Evolutionary conservation across 1,140 invertebrate genomes (phyloP), one percentile per base, ranked within the genome.

Genomic region (Drosophila parabipectinata): DNA sequence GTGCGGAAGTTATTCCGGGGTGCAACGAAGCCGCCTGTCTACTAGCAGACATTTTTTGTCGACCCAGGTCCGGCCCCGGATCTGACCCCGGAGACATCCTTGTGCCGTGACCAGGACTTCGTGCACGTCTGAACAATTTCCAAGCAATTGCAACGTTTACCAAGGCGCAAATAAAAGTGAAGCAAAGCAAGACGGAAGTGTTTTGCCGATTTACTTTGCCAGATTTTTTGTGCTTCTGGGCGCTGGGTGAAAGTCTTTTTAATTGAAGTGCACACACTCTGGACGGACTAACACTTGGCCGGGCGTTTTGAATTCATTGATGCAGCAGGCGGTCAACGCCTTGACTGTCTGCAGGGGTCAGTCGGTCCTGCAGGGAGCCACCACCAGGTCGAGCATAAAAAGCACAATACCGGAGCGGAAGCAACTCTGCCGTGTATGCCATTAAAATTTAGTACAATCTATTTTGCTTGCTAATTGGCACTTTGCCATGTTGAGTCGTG

Each of bases 371-470:
- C 58, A 67, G 66, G 72, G 41, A 30, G 32, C 41, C 45, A 56
- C 48, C 37, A 60, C 18, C 45, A 21, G 30, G n/a, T 4, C 32
- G 12, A 32, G 28, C 52, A 71, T 56, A 57, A 71, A 79, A 77
- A 73, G 41, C 15, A 44, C 50, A 48, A 48, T 58, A 67, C 57
- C 32, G 39, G 28, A 18, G 59, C 37, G 72, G 58, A 77, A 58
- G 64, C 54, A 72, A 72, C 66, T 77, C 58, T 68, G 50, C 78
- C 63, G 75, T 88, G 61, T 79, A 77, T 77, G 79, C 83, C 83
- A 89, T 88, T 88, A 89, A 79, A 88, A 88, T 89, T 75, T 88
- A 83, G 79, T 88, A 80, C 79, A 89, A 88, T 89, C 79, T 88
- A 88, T 83, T 88, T 88, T 88, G 73, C 84, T 89, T 88, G 60